phyloP scores from a whole-genome alignment of 2,888 invertebrate species.

The Phorcus lineatus region DNA sequence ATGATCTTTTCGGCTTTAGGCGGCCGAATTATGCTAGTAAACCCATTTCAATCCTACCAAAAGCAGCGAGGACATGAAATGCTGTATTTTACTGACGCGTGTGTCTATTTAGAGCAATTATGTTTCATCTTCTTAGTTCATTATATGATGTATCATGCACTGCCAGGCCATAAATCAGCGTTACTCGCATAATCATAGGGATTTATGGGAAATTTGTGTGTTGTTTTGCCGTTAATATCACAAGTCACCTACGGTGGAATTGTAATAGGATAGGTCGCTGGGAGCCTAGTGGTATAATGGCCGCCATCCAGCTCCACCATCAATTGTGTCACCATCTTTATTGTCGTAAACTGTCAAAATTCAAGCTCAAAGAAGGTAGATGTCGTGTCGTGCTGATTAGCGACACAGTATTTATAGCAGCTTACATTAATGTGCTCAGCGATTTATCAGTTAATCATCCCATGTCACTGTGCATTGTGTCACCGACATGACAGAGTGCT shows the following conservation, averaged over 20 bases:
- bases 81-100: neutral
- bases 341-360: constrained; percentile 12
- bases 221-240: constrained; percentile 16
- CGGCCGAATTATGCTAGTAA: neutral
- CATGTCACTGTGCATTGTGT: neutral
- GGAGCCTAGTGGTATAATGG: neutral
- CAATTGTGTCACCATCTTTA: constrained; percentile 7
- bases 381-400: constrained; percentile 1
- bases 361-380: neutral
- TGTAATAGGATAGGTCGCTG: constrained; percentile 13
- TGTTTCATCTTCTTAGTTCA: constrained; percentile 18
- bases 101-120: constrained; percentile 19
- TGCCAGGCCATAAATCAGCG: constrained; percentile 18
- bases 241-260: neutral
- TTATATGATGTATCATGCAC: constrained; percentile 18
- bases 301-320: neutral
- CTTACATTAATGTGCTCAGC: neutral
- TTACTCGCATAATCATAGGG: constrained; percentile 35
- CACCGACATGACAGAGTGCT: no score
- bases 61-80: neutral
- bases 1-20: neutral
- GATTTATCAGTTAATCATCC: constrained; percentile 8
- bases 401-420: neutral
- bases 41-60: neutral
- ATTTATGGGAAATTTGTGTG: constrained; percentile 40